Conservation (phyloP, 2,113 vertebrate genomes). For the Tympanuchus pallidicinctus region DNA sequence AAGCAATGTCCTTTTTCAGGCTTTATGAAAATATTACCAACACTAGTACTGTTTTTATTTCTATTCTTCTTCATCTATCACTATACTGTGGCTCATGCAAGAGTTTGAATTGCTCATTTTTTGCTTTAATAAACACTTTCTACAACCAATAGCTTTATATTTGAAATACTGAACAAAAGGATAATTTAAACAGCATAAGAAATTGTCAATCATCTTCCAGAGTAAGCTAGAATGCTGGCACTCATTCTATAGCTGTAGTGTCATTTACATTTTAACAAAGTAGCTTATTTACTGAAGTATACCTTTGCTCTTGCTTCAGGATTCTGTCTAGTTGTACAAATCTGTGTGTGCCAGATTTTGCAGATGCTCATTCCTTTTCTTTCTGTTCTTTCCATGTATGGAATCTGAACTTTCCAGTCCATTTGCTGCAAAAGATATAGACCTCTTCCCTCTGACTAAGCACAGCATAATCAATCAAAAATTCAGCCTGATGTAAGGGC, state of each 20-base stretch:
- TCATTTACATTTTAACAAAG: conserved; percentile 62
- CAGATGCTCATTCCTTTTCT: neutral
- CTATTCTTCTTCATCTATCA: neutral
- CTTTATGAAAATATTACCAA: neutral
- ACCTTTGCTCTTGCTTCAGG: neutral
- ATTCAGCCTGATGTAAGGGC: neutral
- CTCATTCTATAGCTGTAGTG: neutral
- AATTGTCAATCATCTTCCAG: neutral
- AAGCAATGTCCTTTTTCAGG: neutral
- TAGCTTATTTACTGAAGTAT: conserved; percentile 42
- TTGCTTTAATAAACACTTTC: conserved; percentile 5
- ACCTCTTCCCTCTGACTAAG: neutral
- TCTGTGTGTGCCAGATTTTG: neutral
- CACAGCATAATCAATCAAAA: neutral
- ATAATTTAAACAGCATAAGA: neutral
- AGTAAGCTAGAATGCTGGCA: conserved; percentile 3
- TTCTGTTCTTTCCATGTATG: neutral
- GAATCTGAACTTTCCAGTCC: neutral
- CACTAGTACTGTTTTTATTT: neutral
- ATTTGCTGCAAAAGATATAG: neutral
- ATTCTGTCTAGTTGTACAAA: conserved; percentile 3
- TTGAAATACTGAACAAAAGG: neutral
- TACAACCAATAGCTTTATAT: neutral
- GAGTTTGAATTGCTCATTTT: conserved; percentile 6
- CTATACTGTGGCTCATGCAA: neutral